Conservation (phyloP, 2,113 vertebrate genomes). For the Misgurnus mizolepis region DNA sequence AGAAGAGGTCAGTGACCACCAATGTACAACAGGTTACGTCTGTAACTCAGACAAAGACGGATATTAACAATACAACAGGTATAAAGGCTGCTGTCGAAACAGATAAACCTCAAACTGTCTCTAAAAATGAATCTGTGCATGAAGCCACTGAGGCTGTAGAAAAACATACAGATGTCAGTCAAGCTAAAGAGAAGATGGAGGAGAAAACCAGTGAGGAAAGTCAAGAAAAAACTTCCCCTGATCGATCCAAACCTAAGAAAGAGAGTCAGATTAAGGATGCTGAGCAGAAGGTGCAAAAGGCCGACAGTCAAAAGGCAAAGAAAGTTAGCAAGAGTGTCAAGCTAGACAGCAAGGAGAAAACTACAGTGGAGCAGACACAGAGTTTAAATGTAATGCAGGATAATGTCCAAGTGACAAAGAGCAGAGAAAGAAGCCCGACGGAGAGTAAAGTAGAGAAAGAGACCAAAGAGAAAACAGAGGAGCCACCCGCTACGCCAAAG, state of each 20-base stretch:
- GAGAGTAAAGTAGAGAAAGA: constrained; percentile 59
- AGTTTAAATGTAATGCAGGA: constrained; percentile 49
- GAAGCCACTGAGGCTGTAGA: constrained; percentile 2
- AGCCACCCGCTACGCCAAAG: constrained; percentile 49
- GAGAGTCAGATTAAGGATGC: constrained; percentile 52
- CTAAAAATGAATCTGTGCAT: constrained; percentile 8
- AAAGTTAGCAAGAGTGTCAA: constrained; percentile 66
- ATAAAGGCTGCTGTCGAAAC: constrained; percentile 39
- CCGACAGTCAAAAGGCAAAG: constrained; percentile 61
- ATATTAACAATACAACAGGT: constrained; percentile 48
- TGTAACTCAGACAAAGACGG: constrained; percentile 53
- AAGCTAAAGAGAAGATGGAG: constrained; percentile 44
- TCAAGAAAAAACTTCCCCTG: constrained; percentile 16
- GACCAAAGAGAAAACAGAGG: constrained; percentile 49
- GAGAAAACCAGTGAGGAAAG: constrained; percentile 23
- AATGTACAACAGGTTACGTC: constrained; percentile 62
- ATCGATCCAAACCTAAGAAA: constrained; percentile 35
- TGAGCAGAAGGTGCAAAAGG: constrained; percentile 56
- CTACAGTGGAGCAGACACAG: constrained; percentile 49
- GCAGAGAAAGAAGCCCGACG: constrained; percentile 47
- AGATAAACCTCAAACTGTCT: constrained; percentile 54
- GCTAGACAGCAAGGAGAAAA: constrained; percentile 54
- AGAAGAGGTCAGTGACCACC: constrained; percentile 57
- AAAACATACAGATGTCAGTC: constrained; percentile 26
- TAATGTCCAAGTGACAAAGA: constrained; percentile 54